Evolutionary conservation across 30 jellyfish, hydroid and myxozoan species (phyloP), one percentile per base, ranked within the genome.

Genomic region (Aurelia sp.): DNA sequence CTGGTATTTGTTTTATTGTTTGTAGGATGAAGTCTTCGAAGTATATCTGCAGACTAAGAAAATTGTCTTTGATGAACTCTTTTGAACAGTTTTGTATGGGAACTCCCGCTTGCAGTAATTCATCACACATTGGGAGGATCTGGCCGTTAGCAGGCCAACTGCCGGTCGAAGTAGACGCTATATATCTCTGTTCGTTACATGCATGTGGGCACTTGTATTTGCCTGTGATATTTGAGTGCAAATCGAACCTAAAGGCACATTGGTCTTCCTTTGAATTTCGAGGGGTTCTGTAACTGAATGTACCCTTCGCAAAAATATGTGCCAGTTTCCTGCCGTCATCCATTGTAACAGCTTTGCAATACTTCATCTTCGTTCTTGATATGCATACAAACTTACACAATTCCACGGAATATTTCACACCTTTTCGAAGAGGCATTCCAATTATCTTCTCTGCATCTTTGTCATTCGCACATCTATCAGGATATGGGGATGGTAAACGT

Each of bases 1-100:
- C 83, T 6, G 82, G 82, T 55, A n/a, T 65, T 16, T 85, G 94
- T 19, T 57, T 57, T 22, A 77, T 66, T 22, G 81, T 66, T 74
- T 85, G 83, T 27, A 85, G 84, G 13, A 75, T 73, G 66, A 85
- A 73, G 22, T 85, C 94, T 16, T 72, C 64, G 47, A 5, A 71
- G 30, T 85, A 73, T 7, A 85, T 51, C 12, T 85, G 69, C 22
- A 63, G 65, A 12, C 66, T 58, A 11, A 85, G 58, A 6, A 74
- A 21, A 51, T 73, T 78, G 13, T 40, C 18, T 22, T 63, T 44
- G 3, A 78, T 6, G 5, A 16, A 55, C 11, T 63, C 71, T 40
- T 12, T 52, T 23, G 89, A 44, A 70, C 89, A 78, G 73, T 78
- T 63, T 27, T n/a, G 11, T 55, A 20, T 44, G 66, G 13, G 20